Base-by-base conservation (phyloP, 2,113 vertebrate species). In the Oreochromis tanganicae region DNA sequence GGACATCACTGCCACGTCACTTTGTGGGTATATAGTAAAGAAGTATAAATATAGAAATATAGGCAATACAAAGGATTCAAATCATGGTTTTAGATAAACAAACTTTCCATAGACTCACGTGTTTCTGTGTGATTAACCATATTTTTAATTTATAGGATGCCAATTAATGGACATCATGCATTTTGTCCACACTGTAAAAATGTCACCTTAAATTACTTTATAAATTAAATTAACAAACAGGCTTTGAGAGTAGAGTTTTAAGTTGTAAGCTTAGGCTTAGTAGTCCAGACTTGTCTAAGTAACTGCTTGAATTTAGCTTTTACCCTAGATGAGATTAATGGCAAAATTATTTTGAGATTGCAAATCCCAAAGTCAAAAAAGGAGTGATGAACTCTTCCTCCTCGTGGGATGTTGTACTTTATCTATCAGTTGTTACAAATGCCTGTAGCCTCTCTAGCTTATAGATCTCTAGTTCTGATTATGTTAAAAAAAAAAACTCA, bases 401-500 rank as follows among this genome's bases (percentile, higher is more conserved):
- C 32, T 61, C 8, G 5, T 32, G 57, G 14, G 29, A 17, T 61
- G 14, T 29, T 29, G 27, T 32, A 32, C 2, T 61, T 61, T 17
- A 61, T 59, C 27, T 59, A 59, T 17, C 29, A 17, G 14, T 61
- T 61, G 29, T 61, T 61, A 61, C 57, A 61, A 17, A 61, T 61
- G 27, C 29, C 57, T 32, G 14, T 32, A 32, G 14, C 29, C 27
- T 61, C 8, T 34, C 59, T 63, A n/a, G 32, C 9, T 66, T 19
- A 38, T 36, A n/a, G 17, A 19, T 34, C 17, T 63, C 16, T 36
- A 32, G 16, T 63, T 63, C 29, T 63, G 32, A 57, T 57, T 57
- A 14, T 14, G 12, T 57, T 13, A 14, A 27, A 27, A 54, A 56
- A 13, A 0, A 0, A 0, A 0, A 32, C 29, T 61, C 16, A 34